A percentile compares a stretch with the other conserved stretches of the same genome.
phyloP scores from a whole-genome alignment of 2,113 vertebrate genomes.

The Pelvicachromis taeniatus region DNA sequence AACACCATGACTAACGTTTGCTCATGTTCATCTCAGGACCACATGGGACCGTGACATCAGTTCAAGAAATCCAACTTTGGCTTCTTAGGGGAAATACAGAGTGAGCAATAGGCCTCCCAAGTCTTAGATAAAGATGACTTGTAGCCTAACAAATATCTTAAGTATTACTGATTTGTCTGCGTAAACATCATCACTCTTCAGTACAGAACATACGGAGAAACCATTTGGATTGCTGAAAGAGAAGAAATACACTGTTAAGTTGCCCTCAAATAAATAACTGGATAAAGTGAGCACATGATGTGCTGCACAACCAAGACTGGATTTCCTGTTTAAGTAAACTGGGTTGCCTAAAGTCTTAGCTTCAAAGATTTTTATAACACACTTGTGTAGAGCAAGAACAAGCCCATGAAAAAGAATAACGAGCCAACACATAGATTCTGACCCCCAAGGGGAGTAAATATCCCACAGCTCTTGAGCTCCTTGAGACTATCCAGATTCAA shows the following conservation, averaged over 20 bases:
- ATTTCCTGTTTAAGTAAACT: constrained; percentile 49
- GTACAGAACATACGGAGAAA: constrained; percentile 6
- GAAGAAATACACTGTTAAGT: constrained; percentile 5
- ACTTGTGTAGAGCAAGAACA: constrained; percentile 46
- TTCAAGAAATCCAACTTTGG: constrained; percentile 49
- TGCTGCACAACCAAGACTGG: constrained; percentile 48
- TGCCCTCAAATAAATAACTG: constrained; percentile 46
- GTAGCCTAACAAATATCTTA: constrained; percentile 48
- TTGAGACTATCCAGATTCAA: constrained; percentile 62
- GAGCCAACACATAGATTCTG: constrained; percentile 27
- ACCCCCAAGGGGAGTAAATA: constrained; percentile 61
- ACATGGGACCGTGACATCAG: constrained; percentile 56
- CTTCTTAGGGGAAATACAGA: constrained; percentile 55
- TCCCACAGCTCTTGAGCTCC: constrained; percentile 26
- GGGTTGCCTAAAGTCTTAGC: constrained; percentile 23
- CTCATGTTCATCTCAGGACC: constrained; percentile 51
- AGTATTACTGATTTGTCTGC: constrained; percentile 46
- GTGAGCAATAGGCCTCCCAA: constrained; percentile 57
- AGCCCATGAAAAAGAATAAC: constrained; percentile 68
- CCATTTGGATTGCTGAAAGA: constrained; percentile 20
- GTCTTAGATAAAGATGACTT: constrained; percentile 52
- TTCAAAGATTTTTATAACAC: constrained; percentile 69
- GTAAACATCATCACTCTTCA: constrained; percentile 33
- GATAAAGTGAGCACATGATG: constrained; percentile 32
- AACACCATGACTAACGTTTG: constrained; percentile 58